phyloP scores from a whole-genome alignment of 2,113 vertebrate species.

The Xyliphius kryptos region DNA sequence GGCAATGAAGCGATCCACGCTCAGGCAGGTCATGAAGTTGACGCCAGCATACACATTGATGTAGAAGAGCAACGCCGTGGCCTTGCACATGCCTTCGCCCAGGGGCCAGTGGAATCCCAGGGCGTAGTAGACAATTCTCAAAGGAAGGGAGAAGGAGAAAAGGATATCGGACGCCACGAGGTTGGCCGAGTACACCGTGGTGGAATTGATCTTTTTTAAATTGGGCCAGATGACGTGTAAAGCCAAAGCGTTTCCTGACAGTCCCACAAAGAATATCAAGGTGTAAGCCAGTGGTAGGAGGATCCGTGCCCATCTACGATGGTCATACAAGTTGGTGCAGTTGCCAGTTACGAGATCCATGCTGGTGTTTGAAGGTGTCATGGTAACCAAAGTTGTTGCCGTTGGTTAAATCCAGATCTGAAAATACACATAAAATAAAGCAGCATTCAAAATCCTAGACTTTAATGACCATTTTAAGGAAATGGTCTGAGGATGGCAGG shows the following conservation, averaged over 20 bases:
- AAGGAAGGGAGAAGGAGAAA: slow-evolving; percentile 78
- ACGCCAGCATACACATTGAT: slow-evolving; percentile 92
- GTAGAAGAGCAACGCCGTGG: slow-evolving; percentile 80
- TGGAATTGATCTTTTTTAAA: slow-evolving; percentile 92
- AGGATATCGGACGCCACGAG: slow-evolving; percentile 90
- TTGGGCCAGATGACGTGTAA: slow-evolving; percentile 83
- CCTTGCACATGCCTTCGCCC: slow-evolving; percentile 73
- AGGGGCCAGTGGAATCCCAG: slow-evolving; percentile 85
- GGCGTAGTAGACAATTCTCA: slow-evolving; percentile 81
- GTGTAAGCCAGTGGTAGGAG: slow-evolving; percentile 77
- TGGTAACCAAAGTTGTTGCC: background rate
- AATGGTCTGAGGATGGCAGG: slow-evolving; percentile 16
- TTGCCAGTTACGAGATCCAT: slow-evolving; percentile 30
- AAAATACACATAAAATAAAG: slow-evolving; percentile 1
- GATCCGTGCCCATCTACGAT: slow-evolving; percentile 69
- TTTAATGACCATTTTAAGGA: slow-evolving; percentile 44
- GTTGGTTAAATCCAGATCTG: slow-evolving; percentile 1
- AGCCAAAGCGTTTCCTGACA: slow-evolving; percentile 81
- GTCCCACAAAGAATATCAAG: slow-evolving; percentile 72
- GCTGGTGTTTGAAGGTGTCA: slow-evolving; percentile 21
- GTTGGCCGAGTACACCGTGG: slow-evolving; percentile 90
- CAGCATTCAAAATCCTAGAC: background rate
- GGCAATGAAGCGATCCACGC: slow-evolving; percentile 86
- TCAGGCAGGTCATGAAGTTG: slow-evolving; percentile 96
- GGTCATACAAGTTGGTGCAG: slow-evolving; percentile 75